A percentile compares a stretch with the other conserved stretches of the same genome.
Conservation (phyloP, 2,888 invertebrate genomes). For the Cheilosia grossa region DNA sequence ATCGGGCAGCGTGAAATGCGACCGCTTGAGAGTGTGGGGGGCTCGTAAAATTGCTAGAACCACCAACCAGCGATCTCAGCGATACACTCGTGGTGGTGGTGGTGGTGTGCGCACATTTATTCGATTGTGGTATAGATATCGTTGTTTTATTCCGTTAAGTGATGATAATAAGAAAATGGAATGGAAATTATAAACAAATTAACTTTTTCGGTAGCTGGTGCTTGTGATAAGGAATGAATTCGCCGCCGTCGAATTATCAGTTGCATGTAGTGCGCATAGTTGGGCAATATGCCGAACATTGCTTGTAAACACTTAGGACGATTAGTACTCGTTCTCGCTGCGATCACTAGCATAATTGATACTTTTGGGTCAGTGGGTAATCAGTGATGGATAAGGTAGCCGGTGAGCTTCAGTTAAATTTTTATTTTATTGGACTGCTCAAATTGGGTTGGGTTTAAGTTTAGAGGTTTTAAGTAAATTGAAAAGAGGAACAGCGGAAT, state of each 20-base stretch:
- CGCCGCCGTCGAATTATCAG: slow-evolving; percentile 34
- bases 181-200: slow-evolving; percentile 30
- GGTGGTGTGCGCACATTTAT: not conserved
- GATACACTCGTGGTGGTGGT: slow-evolving; percentile 24
- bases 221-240: slow-evolving; percentile 13
- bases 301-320: slow-evolving; percentile 1
- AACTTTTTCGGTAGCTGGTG: slow-evolving; percentile 32
- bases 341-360: slow-evolving; percentile 2
- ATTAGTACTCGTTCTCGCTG: too few species aligned
- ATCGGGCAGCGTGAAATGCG: slow-evolving; percentile 20
- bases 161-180: slow-evolving; percentile 45
- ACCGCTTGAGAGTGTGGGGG: not conserved
- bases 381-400: slow-evolving; percentile 2
- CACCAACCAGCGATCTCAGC: slow-evolving; percentile 4
- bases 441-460: not conserved
- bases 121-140: not conserved
- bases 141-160: slow-evolving; percentile 37
- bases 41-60: slow-evolving; percentile 1
- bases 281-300: slow-evolving; percentile 1
- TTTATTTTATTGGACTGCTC: not conserved
- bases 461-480: not conserved
- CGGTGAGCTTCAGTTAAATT: not conserved
- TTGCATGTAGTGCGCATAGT: not conserved
- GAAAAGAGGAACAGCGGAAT: too few species aligned
- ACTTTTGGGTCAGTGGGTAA: slow-evolving; percentile 4